Evolutionary conservation across 2,113 vertebrate species (phyloP).

Genomic region (Mormoops blainvillei): DNA sequence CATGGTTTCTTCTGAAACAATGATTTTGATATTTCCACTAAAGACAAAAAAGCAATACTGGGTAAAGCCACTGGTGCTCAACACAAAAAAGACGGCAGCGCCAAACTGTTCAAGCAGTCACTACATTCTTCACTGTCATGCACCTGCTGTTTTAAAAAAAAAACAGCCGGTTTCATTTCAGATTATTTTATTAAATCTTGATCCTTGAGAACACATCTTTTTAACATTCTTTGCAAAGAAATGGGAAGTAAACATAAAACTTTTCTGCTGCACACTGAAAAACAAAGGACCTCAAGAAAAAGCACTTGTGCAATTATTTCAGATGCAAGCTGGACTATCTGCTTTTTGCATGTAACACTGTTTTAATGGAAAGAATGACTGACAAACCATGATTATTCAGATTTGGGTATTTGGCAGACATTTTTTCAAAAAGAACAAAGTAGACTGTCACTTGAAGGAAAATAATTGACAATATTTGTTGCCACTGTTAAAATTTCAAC

Average conservation of each 20-base stretch:
- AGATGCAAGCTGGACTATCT: not conserved
- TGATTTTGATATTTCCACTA: not conserved
- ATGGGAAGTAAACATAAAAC: not conserved
- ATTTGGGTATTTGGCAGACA: not conserved
- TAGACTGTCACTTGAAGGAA: not conserved
- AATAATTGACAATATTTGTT: not conserved
- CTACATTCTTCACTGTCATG: not conserved
- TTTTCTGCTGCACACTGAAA: not conserved
- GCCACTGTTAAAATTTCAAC: not conserved
- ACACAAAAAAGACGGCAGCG: not conserved
- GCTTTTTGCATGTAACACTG: not conserved
- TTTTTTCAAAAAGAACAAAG: not conserved
- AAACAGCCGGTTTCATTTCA: not conserved
- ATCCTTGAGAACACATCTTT: not conserved
- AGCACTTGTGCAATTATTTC: not conserved
- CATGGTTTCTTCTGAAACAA: not conserved
- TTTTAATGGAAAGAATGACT: not conserved
- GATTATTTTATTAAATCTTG: not conserved
- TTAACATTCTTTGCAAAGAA: conserved; percentile 1
- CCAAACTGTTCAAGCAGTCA: not conserved
- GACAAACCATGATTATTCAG: not conserved
- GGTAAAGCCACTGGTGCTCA: not conserved
- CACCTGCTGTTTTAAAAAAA: not conserved
- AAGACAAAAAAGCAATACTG: not conserved
- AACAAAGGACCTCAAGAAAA: not conserved